phyloP scores from a whole-genome alignment of 1,140 invertebrate genomes.

The Brachionus manjavacas region DNA sequence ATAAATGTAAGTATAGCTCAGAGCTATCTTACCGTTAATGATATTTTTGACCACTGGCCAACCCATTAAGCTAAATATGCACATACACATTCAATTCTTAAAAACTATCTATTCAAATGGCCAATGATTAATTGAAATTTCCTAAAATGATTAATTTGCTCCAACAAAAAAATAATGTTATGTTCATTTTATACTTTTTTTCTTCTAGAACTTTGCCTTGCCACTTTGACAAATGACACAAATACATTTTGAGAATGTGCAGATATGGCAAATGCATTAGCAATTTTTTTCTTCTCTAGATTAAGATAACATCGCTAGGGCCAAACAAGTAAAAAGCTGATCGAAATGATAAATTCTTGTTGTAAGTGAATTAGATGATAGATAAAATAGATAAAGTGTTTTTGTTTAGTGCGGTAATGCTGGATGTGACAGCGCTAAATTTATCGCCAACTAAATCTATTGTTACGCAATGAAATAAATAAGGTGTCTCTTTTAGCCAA shows the following conservation, averaged over 20 bases:
- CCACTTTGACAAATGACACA: constrained; percentile 4
- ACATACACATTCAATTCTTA: neutral
- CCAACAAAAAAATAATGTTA: neutral
- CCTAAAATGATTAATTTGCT: constrained; percentile 26
- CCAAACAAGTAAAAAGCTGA: neutral
- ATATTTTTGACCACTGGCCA: constrained; percentile 21
- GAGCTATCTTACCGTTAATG: constrained; percentile 25
- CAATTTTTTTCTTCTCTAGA: neutral
- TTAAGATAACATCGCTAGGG: neutral
- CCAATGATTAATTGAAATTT: constrained; percentile 17
- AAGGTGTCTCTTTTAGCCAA: constrained; percentile 14
- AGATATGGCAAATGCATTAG: constrained; percentile 17
- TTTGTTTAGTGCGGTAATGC: constrained; percentile 3
- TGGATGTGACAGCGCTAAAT: neutral
- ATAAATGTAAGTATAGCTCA: constrained; percentile 30
- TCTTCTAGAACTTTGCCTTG: neutral
- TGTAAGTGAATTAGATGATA: neutral
- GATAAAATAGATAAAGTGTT: constrained; percentile 18
- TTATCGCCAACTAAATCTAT: constrained; percentile 15
- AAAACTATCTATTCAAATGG: constrained; percentile 10
- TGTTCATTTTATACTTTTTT: neutral
- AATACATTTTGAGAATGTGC: constrained; percentile 17
- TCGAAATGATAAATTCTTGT: constrained; percentile 13
- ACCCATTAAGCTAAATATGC: neutral
- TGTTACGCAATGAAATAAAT: neutral